Percentiles rank a stretch among this genome's conserved stretches.
phyloP scores from a whole-genome alignment of 2,797 vertebrate species.

The Cirrhinus mrigala region DNA sequence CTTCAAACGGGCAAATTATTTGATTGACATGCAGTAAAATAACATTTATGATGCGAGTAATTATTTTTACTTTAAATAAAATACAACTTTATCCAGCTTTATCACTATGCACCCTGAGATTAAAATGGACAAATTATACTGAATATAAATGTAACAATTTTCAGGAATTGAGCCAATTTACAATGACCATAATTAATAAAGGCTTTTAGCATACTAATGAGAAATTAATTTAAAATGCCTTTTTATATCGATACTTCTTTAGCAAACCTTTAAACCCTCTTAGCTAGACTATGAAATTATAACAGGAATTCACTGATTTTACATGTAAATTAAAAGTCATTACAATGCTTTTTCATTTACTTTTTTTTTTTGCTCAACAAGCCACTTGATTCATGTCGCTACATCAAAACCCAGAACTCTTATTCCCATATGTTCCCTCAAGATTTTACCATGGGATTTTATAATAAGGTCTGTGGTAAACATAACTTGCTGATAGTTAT shows the following conservation, averaged over 20 bases:
- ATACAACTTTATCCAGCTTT: neutral
- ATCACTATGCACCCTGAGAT: neutral
- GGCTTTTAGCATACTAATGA: constrained; percentile 8
- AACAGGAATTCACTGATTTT: constrained; percentile 12
- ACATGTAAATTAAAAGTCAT: neutral
- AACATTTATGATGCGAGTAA: constrained; percentile 26
- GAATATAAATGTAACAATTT: neutral
- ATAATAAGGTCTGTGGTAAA: neutral
- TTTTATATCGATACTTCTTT: neutral
- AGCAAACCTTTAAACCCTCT: constrained; percentile 1
- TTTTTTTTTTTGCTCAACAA: neutral
- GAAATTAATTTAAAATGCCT: constrained; percentile 15
- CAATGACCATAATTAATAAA: constrained; percentile 15
- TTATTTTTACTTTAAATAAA: constrained; percentile 27
- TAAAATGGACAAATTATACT: neutral
- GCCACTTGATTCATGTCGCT: neutral
- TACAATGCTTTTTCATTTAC: neutral
- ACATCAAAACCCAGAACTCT: neutral
- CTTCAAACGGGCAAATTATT: constrained; percentile 28
- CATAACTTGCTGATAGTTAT: neutral
- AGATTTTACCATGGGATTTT: neutral
- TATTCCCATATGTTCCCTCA: neutral
- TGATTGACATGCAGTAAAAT: constrained; percentile 52
- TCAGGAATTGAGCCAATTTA: neutral
- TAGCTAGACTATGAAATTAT: neutral